phyloP scores from a whole-genome alignment of 2,113 vertebrate species.

The Gymnarchus niloticus region DNA sequence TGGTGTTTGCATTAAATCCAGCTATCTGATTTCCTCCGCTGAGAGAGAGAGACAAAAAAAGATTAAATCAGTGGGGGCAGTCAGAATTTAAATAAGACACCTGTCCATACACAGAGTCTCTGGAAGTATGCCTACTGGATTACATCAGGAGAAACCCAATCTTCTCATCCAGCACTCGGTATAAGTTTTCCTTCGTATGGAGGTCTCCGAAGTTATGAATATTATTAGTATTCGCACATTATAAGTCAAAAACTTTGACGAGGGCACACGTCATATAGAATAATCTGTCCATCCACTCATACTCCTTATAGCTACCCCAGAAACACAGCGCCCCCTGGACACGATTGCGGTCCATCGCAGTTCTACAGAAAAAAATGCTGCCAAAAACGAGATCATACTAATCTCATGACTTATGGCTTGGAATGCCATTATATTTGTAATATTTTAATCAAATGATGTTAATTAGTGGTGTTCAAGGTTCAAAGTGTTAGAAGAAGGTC shows the following conservation, averaged over 20 bases:
- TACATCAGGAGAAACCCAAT: neutral
- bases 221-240: neutral
- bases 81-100: constrained; percentile 32
- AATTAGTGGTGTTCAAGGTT: neutral
- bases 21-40: constrained; percentile 17
- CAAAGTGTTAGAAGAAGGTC: neutral
- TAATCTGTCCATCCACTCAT: neutral
- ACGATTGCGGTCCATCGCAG: too few relatives aligned
- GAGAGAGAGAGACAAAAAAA: neutral
- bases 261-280: neutral
- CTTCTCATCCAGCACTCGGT: neutral
- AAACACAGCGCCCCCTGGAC: neutral
- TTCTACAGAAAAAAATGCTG: too few relatives aligned
- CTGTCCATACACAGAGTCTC: constrained; percentile 15
- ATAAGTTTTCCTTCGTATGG: neutral
- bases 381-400: too few relatives aligned
- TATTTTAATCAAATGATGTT: neutral
- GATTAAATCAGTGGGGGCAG: neutral
- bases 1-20: neutral
- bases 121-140: neutral
- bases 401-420: too few relatives aligned
- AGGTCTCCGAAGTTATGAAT: neutral
- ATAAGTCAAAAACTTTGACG: neutral
- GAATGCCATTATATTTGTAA: neutral
- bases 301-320: neutral